Base-by-base conservation (phyloP, 2,888 invertebrate genomes). In the Poecilus cupreus region DNA sequence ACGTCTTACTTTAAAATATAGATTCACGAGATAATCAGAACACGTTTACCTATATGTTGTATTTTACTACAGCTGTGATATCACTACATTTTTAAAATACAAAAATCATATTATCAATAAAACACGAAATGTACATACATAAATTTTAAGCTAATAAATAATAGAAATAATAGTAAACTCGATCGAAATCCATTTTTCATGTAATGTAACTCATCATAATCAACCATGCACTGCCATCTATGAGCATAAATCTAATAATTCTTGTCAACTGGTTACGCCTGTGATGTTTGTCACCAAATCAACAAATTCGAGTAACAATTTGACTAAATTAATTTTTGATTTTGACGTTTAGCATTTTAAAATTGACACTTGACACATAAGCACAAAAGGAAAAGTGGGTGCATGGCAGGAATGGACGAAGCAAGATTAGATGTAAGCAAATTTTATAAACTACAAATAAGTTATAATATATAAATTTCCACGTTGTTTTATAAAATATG, bases 361-460 rank as follows among this genome's bases (percentile, higher is more conserved):
- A n/a, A n/a, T n/a, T n/a, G n/a, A n/a, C n/a, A 32, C 72, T 81
- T 81, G 81, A 81, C 81, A 81, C 74, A 81, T 81, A 74, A 64
- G 72, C 80, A 80, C 68, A 10, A 6, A 13, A 54, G 60, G n/a
- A 37, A 37, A 68, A 37, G 18, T 68, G 4, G 26, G 13, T 2
- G 16, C 37, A 81, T 81, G 81, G 75, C 81, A 26, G 75, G 46
- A 26, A 89, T 89, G 87, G 87, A 88, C 80, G 89, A 90, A 43
- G 87, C 90, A 60, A 90, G 88, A 86, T 90, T 93, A 85, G 93
- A 93, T 87, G 93, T 92, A 89, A 91, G 91, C 89, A 82, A 24
- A 26, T 60, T 60, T 54, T 24, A 26, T 13, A 26, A 60, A 26
- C 5, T 26, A 26, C 75, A 74, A 60, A 18, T 57, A 46, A 11